Conservation (phyloP, 2,888 invertebrate species). For the Odontomyia ornata region DNA sequence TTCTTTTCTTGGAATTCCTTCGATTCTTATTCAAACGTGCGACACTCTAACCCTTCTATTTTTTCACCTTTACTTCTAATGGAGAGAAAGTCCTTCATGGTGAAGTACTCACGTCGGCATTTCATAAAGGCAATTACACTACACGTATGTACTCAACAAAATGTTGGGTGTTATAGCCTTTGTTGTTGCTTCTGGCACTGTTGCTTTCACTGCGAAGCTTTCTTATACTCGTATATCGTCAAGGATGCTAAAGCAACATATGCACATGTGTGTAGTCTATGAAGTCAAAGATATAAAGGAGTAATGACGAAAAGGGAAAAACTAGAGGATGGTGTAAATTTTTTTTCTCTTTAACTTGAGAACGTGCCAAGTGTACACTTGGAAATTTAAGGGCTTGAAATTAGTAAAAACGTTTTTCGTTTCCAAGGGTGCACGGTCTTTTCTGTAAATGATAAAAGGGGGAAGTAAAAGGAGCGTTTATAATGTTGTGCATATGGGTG, state of each 20-base stretch:
- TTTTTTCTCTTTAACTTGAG: conserved; percentile 2
- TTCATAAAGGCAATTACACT: conserved; percentile 31
- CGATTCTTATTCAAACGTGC: too few relatives aligned
- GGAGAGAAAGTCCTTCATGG: background rate
- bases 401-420: conserved; percentile 33
- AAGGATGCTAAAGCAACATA: too few relatives aligned
- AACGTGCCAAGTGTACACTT: conserved; percentile 35
- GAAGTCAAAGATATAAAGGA: background rate
- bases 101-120: conserved; percentile 24
- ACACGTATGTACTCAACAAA: background rate
- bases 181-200: background rate
- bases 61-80: too few relatives aligned
- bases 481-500: background rate
- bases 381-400: conserved; percentile 27
- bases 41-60: too few relatives aligned
- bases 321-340: background rate
- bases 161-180: background rate
- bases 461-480: background rate
- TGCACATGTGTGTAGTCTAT: background rate
- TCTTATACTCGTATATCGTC: too few relatives aligned
- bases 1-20: too few relatives aligned
- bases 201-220: too few relatives aligned
- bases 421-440: background rate
- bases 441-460: background rate
- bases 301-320: background rate